phyloP scores from a whole-genome alignment of 2,888 invertebrate species.

The Limenitis camilla region DNA sequence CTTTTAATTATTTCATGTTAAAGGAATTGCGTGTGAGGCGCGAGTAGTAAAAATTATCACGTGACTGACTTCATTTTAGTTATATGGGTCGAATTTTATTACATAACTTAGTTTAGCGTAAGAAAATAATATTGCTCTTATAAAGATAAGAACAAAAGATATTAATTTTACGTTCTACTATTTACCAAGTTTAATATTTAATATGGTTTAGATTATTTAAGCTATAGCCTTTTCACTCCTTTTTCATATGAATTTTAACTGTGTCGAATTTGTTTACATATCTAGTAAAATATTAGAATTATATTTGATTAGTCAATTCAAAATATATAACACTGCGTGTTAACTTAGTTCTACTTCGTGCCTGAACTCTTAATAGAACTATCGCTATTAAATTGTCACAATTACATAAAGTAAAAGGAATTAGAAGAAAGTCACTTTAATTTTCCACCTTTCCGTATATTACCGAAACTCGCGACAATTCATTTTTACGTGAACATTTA shows the following conservation, averaged over 20 bases:
- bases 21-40: neutral
- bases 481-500: slow-evolving; percentile 1
- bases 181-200: too few relatives aligned
- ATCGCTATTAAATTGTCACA: slow-evolving; percentile 1
- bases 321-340: neutral
- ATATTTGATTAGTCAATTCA: too few relatives aligned
- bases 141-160: neutral
- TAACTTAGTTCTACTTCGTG: neutral
- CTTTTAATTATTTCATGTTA: too few relatives aligned
- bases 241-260: too few relatives aligned
- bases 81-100: slow-evolving; percentile 2
- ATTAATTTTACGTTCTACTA: too few relatives aligned
- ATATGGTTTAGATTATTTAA: too few relatives aligned
- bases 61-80: slow-evolving; percentile 5
- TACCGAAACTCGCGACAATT: slow-evolving; percentile 1
- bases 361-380: neutral
- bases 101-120: neutral
- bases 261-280: too few relatives aligned
- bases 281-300: too few relatives aligned
- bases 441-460: slow-evolving; percentile 5
- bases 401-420: slow-evolving; percentile 4
- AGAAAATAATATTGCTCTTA: neutral
- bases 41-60: slow-evolving; percentile 2
- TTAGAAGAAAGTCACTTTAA: slow-evolving; percentile 2
- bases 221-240: too few relatives aligned